Percentiles rank a stretch among this genome's conserved stretches.
Evolutionary conservation across 2,797 vertebrate genomes (phyloP).

Genomic region (Diplodus sargus): DNA sequence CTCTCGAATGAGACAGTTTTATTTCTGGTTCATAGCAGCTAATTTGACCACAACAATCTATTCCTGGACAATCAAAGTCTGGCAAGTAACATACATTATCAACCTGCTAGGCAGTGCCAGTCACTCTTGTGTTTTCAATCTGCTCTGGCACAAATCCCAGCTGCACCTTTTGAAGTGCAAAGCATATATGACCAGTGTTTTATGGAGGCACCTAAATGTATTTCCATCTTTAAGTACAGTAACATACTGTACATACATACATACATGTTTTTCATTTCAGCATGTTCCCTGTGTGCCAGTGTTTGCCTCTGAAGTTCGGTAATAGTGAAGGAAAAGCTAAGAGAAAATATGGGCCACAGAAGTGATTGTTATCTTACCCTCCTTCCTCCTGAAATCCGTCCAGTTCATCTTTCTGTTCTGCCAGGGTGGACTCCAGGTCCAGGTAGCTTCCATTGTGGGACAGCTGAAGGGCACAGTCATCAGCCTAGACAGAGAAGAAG

Average conservation of each 20-base stretch:
- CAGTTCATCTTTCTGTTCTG: conserved; percentile 94
- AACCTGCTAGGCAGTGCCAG: conserved; percentile 54
- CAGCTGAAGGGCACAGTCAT: conserved; percentile 95
- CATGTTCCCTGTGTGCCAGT: neutral
- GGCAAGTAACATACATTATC: conserved; percentile 37
- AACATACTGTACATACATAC: too few relatives aligned
- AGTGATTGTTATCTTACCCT: conserved; percentile 88
- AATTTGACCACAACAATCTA: conserved; percentile 44
- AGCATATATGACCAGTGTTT: conserved; percentile 41
- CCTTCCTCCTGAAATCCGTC: conserved; percentile 96
- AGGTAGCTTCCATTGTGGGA: conserved; percentile 97
- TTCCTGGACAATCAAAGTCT: conserved; percentile 48
- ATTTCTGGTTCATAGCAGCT: conserved; percentile 32
- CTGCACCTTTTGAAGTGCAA: conserved; percentile 55
- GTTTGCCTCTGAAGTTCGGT: conserved; percentile 25
- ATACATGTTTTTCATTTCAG: conserved; percentile 25
- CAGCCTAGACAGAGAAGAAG: conserved; percentile 84
- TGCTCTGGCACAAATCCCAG: conserved; percentile 39
- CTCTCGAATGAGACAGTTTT: conserved; percentile 24
- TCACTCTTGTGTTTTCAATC: conserved; percentile 51
- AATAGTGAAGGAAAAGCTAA: conserved; percentile 24
- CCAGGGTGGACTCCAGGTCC: conserved; percentile 97
- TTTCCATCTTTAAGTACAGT: conserved; percentile 34
- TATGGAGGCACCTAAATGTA: conserved; percentile 19
- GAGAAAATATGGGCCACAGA: conserved; percentile 17